Evolutionary conservation across 2,113 vertebrate genomes (phyloP), one percentile per base, ranked within the genome.

Genomic region (Myotis yumanensis): DNA sequence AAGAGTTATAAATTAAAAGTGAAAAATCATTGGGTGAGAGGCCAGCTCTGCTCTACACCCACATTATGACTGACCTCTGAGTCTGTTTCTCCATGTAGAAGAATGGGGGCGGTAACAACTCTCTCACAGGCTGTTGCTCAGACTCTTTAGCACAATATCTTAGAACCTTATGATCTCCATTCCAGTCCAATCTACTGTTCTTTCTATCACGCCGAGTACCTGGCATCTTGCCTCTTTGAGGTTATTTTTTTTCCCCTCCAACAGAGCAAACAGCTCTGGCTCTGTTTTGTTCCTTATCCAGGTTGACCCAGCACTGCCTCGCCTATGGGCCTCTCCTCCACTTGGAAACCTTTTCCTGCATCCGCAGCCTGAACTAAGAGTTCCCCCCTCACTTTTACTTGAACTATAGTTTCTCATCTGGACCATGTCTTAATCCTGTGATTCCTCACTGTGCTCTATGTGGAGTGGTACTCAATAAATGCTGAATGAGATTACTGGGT

Each of bases 401-500:
- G 14, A 89, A 43, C 46, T 71, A 14, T 23, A 54, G 17, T 37
- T 93, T 17, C 51, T 79, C 11, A 20, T 86, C 62, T 57, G 48
- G n/a, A 86, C 64, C 2, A 20, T 11, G 37, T 52, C 40, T 75
- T 66, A 25, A 68, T 75, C 72, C 69, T 59, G 48, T 69, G 54
- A 25, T 54, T 69, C 48, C 37, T 88, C 46, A 23, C 40, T 20
- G 48, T 18, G 16, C 86, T 88, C 22, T 15, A 7, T 11, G 5
- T 12, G 7, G 40, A 52, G 23, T 0, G 28, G 14, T 28, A 2
- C 20, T 43, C 7, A 23, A 0, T 12, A 15, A 43, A 57, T 14
- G 22, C 22, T 68, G 37, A 59, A 14, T 0, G 23, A 62, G 59
- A 62, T 62, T 4, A 62, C 59, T 28, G 59, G 57, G 10, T 62